Evolutionary conservation across 2,888 invertebrate species (phyloP).

Genomic region (Pantelozetes paolii): DNA sequence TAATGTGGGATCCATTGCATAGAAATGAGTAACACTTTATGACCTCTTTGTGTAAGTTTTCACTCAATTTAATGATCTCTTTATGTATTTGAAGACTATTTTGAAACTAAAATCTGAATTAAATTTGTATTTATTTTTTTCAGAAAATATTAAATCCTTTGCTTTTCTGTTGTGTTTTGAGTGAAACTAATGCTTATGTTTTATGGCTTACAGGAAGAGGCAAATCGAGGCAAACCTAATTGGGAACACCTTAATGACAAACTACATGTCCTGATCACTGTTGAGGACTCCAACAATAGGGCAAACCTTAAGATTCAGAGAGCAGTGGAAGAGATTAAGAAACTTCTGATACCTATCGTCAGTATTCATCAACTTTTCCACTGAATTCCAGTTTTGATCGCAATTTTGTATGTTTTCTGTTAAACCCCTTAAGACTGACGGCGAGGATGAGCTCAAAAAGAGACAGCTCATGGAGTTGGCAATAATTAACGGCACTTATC

Average conservation of each 20-base stretch:
- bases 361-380: constrained; percentile 51
- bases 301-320: constrained; percentile 89
- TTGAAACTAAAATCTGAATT: neutral
- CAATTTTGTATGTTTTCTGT: neutral
- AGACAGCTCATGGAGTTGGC: constrained; percentile 99
- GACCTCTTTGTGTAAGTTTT: constrained; percentile 2
- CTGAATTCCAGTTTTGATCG: neutral
- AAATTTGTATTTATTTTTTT: neutral
- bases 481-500: constrained; percentile 99
- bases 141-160: neutral
- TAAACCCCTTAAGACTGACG: constrained; percentile 77
- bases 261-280: constrained; percentile 94
- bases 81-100: neutral
- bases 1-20: neutral
- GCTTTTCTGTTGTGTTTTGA: constrained; percentile 4
- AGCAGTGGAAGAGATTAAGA: constrained; percentile 97
- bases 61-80: constrained; percentile 6
- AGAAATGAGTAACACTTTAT: neutral
- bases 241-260: constrained; percentile 99
- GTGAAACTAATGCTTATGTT: neutral
- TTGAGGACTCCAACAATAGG: constrained; percentile 96
- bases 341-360: constrained; percentile 87
- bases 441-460: constrained; percentile 99
- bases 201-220: constrained; percentile 74
- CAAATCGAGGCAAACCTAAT: constrained; percentile 98